These are phyloP conservation scores for Microcebus murinus DNA, from an alignment of 2,113 vertebrate species.

Conservation along the genomic window DNA sequence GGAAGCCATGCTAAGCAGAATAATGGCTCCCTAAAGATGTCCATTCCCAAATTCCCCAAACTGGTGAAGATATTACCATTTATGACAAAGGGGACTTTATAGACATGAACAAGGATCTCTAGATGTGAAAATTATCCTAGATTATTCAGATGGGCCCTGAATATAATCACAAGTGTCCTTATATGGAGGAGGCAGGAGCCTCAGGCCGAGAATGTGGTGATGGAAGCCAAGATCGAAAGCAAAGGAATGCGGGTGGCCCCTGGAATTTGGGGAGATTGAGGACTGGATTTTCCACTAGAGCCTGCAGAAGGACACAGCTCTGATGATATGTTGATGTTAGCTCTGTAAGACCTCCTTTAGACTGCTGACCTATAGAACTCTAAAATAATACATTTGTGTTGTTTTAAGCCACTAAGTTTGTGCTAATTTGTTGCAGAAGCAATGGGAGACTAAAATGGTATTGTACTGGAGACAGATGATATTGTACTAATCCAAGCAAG, in stretches of 20 bases:
- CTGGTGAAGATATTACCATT: neutral
- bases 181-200: neutral
- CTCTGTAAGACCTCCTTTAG: neutral
- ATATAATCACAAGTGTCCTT: neutral
- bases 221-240: neutral
- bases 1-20: neutral
- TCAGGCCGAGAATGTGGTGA: neutral
- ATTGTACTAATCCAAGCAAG: neutral
- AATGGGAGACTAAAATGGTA: neutral
- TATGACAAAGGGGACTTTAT: neutral
- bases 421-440: neutral
- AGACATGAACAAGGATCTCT: neutral
- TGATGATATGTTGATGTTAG: neutral
- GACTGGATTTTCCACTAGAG: neutral
- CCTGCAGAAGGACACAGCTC: neutral
- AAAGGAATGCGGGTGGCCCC: neutral
- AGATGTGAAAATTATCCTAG: neutral
- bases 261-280: neutral
- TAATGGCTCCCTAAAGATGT: neutral
- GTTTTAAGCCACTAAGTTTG: neutral
- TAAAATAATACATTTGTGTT: neutral
- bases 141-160: neutral
- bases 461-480: neutral
- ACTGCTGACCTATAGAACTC: neutral
- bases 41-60: neutral